Evolutionary conservation across 1,140 invertebrate species (phyloP).

Genomic region (Leptopilina boulardi): DNA sequence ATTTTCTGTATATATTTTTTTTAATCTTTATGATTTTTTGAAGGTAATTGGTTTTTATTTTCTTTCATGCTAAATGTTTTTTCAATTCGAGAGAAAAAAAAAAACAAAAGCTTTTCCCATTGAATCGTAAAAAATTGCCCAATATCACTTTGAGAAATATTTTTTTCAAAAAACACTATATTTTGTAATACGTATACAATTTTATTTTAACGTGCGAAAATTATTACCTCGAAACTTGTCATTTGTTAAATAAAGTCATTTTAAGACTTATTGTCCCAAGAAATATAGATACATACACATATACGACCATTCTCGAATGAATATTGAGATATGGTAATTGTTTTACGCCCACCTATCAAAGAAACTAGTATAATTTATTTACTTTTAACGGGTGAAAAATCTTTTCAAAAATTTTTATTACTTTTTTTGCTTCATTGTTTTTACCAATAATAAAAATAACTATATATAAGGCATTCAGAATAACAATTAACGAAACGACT

Average conservation of each 20-base stretch:
- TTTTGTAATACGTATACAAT: not conserved
- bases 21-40: too few species aligned
- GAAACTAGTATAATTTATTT: not conserved
- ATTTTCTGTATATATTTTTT: too few species aligned
- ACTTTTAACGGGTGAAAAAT: not conserved
- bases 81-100: not conserved
- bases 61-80: not conserved
- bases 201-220: slow-evolving; percentile 2
- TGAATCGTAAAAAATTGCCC: not conserved
- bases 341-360: not conserved
- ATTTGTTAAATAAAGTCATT: slow-evolving; percentile 23
- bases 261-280: not conserved
- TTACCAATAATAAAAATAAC: not conserved
- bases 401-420: not conserved
- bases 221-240: not conserved
- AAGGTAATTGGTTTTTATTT: not conserved
- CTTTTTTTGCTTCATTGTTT: not conserved
- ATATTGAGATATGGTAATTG: slow-evolving; percentile 14
- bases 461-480: too few species aligned
- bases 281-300: not conserved
- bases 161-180: not conserved
- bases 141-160: not conserved
- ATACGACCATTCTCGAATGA: not conserved
- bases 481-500: too few species aligned
- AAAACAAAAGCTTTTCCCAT: not conserved